Evolutionary conservation across 2,113 vertebrate genomes (phyloP), one percentile per base, ranked within the genome.

Genomic region (Pardalotus punctatus): DNA sequence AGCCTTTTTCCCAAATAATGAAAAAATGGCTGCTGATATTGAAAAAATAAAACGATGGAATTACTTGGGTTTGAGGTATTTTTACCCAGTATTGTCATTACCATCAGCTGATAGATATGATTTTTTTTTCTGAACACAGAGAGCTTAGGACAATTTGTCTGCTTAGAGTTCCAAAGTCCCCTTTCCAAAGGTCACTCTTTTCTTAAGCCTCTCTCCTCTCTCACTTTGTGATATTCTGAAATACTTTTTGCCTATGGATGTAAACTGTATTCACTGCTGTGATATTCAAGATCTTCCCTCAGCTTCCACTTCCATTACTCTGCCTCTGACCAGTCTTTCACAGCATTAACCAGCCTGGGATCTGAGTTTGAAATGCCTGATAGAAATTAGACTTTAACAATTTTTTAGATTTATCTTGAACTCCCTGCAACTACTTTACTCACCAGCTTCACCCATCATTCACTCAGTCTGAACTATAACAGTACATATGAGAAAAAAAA

Each of bases 271-370:
- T 11, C 22, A 25, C 18, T 57, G 38, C 42, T 70, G 47, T n/a
- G 43, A 16, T 0, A 0, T 35, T 78, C 0, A 0, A 27, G n/a
- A 57, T 21, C 61, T 53, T 81, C 33, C 47, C 24, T 31, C 42
- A 66, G 27, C 20, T 42, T 54, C 12, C 27, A 17, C 7, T 82
- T 74, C 43, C 28, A 35, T n/a, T 33, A 7, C 18, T 74, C 6
- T 12, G 22, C 40, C 36, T 78, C 51, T 57, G 17, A 36, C 28
- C 28, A 76, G n/a, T 54, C 31, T 91, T 36, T 50, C 57, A 56
- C 36, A 43, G 14, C 1, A 0, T 50, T 38, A 42, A 36, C 17
- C 36, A 53, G 1, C 10, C 28, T 45, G 62, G n/a, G n/a, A 72
- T 60, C 9, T 31, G 25, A 5, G 5, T 58, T 62, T 67, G 38